Conservation (phyloP, 2,888 invertebrate species). For the Drosophila lacicola region DNA sequence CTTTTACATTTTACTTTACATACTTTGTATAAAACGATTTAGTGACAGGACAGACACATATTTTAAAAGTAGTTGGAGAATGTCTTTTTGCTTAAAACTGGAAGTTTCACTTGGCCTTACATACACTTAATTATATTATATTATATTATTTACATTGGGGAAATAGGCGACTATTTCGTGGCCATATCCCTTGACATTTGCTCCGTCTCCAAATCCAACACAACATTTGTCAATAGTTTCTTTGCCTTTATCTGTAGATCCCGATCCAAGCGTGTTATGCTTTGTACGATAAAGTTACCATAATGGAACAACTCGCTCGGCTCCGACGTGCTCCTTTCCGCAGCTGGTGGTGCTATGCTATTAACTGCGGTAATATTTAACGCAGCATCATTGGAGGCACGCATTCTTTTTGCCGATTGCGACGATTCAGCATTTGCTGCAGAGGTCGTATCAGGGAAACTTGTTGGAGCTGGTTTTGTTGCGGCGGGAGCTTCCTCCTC, state of each 20-base stretch:
- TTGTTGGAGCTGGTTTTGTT: not conserved
- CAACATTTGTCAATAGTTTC: slow-evolving; percentile 4
- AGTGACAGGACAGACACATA: too few species aligned
- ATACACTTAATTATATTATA: not conserved
- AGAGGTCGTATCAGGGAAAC: not conserved
- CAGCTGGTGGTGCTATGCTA: not conserved
- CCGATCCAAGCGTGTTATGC: slow-evolving; percentile 11
- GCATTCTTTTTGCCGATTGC: not conserved
- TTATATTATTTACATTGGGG: not conserved
- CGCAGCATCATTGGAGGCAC: not conserved
- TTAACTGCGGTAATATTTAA: slow-evolving; percentile 5
- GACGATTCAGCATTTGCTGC: slow-evolving; percentile 4
- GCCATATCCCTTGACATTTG: slow-evolving; percentile 4
- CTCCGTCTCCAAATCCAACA: slow-evolving; percentile 1
- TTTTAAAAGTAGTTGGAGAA: not conserved
- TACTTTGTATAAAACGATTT: too few species aligned
- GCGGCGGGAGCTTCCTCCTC: not conserved
- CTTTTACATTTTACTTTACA: too few species aligned
- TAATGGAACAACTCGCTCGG: slow-evolving; percentile 11
- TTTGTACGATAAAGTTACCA: slow-evolving; percentile 13
- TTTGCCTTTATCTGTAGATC: slow-evolving; percentile 20
- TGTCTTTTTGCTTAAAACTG: not conserved
- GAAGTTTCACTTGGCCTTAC: slow-evolving; percentile 1
- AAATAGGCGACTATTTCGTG: not conserved
- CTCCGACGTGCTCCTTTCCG: not conserved